A percentile compares a stretch with the other conserved stretches of the same genome.
These are phyloP conservation scores for Pseudomyrmex cubaensis DNA, from an alignment of 1,140 invertebrate genomes.

Conservation along the genomic window DNA sequence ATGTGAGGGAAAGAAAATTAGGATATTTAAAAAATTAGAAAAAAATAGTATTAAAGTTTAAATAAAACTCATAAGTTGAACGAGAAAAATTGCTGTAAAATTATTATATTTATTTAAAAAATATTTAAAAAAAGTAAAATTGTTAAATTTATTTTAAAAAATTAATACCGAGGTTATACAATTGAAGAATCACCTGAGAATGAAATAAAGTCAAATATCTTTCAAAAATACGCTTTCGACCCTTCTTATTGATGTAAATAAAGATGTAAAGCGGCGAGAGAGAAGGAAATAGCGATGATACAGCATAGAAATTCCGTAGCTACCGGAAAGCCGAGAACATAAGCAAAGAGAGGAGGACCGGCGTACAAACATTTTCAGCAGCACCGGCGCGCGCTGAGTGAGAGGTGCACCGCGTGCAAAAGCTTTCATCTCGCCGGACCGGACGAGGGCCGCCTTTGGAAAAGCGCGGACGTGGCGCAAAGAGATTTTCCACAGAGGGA, in stretches of 20 bases:
- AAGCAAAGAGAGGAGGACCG: conserved; percentile 16
- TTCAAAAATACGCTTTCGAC: background rate
- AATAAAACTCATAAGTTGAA: too few species aligned
- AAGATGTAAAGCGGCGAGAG: background rate
- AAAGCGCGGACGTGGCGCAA: conserved; percentile 34
- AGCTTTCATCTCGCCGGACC: conserved; percentile 36
- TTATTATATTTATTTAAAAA: too few species aligned
- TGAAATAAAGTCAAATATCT: conserved; percentile 11
- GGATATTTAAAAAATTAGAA: too few species aligned
- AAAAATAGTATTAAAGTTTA: too few species aligned
- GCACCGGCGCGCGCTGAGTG: background rate
- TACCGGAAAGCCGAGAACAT: conserved; percentile 15
- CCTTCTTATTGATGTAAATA: conserved; percentile 31
- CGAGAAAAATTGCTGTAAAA: too few species aligned
- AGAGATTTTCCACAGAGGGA: conserved; percentile 44
- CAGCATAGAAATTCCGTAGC: conserved; percentile 16
- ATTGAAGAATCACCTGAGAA: background rate
- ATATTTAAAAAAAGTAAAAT: too few species aligned
- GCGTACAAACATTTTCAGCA: conserved; percentile 40
- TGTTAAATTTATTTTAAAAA: too few species aligned
- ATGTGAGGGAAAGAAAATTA: too few species aligned
- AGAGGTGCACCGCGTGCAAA: background rate
- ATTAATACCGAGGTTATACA: background rate
- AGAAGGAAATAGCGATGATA: conserved; percentile 17
- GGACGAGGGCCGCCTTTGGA: conserved; percentile 4